Evolutionary conservation across 2,888 invertebrate genomes (phyloP), one percentile per base, ranked within the genome.

Genomic region (Tineola bisselliella): DNA sequence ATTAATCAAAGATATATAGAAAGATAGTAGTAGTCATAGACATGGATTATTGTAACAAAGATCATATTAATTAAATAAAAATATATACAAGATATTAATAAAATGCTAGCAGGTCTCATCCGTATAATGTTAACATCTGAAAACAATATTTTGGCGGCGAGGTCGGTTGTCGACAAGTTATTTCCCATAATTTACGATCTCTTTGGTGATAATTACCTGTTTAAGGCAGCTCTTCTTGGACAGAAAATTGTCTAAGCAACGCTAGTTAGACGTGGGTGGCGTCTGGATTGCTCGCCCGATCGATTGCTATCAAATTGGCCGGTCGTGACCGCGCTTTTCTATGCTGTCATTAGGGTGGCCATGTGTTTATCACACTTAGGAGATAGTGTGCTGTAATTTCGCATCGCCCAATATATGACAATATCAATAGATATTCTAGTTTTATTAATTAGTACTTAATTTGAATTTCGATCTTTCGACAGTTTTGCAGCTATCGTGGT

Each of bases 221-320:
- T 76, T 74, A 75, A 61, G 25, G 61, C 30, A 25, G 25, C 58
- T 57, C 56, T 57, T 19, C 17, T 30, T 52, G 48, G 54, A 33
- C 61, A 25, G 38, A 18, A 61, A 15, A 61, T 56, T 15, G 61
- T 52, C 54, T 54, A 56, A 38, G 61, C 61, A 52, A 52, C 25
- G 54, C 61, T 54, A 44, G 60, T 44, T 48, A 33, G 33, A 58
- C 60, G 60, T 59, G 59, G 59, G 59, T 60, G 60, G 60, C 48
- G 44, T 13, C 13, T 12, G 31, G 58, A 58, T 58, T 58, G 58
- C 56, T n/a, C n/a, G 60, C 15, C 25, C 72, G 76, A 81, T 81
- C 76, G 84, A 83, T 84, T 75, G 77, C 77, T 70, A 79, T 79
- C 79, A 83, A 84, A 86, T 84, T 78, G 81, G 68, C 57, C 59